These are phyloP conservation scores for Neuroterus valhalla DNA, from an alignment of 1,140 invertebrate genomes.

Conservation along the genomic window DNA sequence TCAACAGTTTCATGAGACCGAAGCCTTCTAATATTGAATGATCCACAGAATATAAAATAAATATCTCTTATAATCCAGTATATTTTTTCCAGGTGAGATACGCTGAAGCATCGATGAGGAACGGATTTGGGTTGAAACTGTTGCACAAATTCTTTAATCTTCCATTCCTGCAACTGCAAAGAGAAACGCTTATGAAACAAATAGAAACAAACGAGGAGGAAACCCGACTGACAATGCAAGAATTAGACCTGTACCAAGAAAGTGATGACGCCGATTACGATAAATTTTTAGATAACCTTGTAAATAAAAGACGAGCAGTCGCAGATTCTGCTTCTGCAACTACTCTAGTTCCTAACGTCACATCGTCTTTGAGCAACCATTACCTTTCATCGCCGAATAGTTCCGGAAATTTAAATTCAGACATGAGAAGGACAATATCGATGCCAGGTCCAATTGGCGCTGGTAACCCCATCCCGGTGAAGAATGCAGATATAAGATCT, in stretches of 20 bases:
- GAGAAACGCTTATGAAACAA: conserved; percentile 90
- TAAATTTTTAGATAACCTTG: conserved; percentile 85
- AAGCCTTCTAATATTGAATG: no score
- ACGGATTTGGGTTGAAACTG: conserved; percentile 95
- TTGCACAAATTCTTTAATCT: conserved; percentile 98
- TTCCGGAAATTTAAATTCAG: conserved; percentile 44
- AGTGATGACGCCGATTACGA: conserved; percentile 95
- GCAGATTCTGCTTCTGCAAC: conserved; percentile 78
- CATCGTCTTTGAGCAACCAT: conserved; percentile 66
- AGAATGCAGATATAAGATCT: conserved; percentile 62
- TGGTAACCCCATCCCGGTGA: conserved; percentile 72
- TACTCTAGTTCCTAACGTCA: conserved; percentile 64
- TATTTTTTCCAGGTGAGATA: conserved; percentile 84
- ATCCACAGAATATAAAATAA: no score
- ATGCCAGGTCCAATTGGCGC: conserved; percentile 71
- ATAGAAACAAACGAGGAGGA: conserved; percentile 92
- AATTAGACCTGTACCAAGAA: conserved; percentile 87
- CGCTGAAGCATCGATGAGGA: conserved; percentile 96
- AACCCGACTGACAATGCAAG: conserved; percentile 86
- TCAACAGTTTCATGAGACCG: no score
- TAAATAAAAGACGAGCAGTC: conserved; percentile 82
- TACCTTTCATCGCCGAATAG: conserved; percentile 54
- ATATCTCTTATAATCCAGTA: conserved; percentile 52
- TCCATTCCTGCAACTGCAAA: conserved; percentile 94
- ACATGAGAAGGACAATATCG: conserved; percentile 59